Percentiles rank a stretch among this genome's conserved stretches.
These are phyloP conservation scores for Psilopsiagon aurifrons DNA, from an alignment of 2,113 vertebrate species.

Conservation along the genomic window DNA sequence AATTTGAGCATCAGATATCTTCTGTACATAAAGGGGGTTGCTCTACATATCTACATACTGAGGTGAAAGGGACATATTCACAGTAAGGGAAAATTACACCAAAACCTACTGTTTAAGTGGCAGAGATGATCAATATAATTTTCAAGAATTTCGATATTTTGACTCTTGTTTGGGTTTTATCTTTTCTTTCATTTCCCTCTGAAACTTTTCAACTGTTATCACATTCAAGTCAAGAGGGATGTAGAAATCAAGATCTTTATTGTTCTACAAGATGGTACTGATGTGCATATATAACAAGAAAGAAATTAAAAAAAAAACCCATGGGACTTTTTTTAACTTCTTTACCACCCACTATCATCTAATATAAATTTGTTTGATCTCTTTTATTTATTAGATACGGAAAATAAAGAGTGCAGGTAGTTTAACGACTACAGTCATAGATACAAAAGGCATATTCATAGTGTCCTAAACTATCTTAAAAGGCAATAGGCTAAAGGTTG, in stretches of 20 bases:
- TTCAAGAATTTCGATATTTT: background rate
- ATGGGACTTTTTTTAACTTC: background rate
- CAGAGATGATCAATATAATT: background rate
- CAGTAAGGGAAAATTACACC: background rate
- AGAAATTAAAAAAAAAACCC: background rate
- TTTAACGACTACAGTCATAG: background rate
- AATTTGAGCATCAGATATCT: background rate
- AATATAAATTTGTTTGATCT: background rate
- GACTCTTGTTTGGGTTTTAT: background rate
- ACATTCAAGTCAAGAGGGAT: background rate
- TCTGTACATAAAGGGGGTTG: accelerated
- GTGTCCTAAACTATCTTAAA: background rate
- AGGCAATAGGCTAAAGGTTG: background rate
- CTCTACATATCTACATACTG: background rate
- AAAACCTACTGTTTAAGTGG: background rate
- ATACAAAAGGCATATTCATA: background rate
- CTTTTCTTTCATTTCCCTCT: background rate
- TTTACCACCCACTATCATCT: background rate
- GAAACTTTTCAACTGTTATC: background rate
- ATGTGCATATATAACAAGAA: background rate
- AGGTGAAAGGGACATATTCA: background rate
- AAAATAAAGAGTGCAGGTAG: background rate
- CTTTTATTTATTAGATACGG: background rate
- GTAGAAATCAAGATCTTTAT: background rate
- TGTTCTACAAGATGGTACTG: background rate